Evolutionary conservation across 1,140 invertebrate genomes (phyloP).

Genomic region (Lycorma delicatula): DNA sequence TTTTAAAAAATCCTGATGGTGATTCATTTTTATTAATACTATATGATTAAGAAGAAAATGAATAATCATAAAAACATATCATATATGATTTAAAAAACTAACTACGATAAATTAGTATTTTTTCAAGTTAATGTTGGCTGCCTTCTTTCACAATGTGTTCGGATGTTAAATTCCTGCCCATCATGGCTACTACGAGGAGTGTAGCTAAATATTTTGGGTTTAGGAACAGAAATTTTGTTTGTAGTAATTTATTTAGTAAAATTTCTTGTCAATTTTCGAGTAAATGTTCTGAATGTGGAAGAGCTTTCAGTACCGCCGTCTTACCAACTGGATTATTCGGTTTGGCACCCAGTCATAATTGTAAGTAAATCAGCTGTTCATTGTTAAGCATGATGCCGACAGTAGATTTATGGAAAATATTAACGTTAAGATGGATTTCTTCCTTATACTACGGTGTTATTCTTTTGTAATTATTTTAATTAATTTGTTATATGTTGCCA

Average conservation of each 20-base stretch:
- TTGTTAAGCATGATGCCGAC: too few species aligned
- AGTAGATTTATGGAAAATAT: too few species aligned
- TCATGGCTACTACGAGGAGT: constrained; percentile 35
- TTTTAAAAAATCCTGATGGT: too few species aligned
- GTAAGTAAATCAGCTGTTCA: not conserved
- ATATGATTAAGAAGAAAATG: too few species aligned
- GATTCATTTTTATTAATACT: too few species aligned
- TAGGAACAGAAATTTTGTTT: constrained; percentile 33
- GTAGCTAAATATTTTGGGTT: constrained; percentile 33
- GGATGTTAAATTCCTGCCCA: too few species aligned
- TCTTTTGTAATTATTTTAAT: constrained; percentile 40
- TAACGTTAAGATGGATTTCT: constrained; percentile 31
- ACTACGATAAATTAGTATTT: too few species aligned
- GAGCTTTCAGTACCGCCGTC: constrained; percentile 25
- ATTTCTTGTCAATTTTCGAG: constrained; percentile 29
- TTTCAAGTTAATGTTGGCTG: too few species aligned
- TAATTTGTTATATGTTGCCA: not conserved
- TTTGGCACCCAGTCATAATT: constrained; percentile 23
- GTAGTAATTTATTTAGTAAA: constrained; percentile 25
- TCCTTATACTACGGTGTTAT: constrained; percentile 27
- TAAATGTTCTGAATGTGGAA: constrained; percentile 32
- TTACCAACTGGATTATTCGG: constrained; percentile 22
- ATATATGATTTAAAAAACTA: too few species aligned
- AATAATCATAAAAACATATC: too few species aligned
- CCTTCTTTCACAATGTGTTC: too few species aligned